phyloP scores from a whole-genome alignment of 1,140 invertebrate genomes.

The Ptiloglossa arizonensis region DNA sequence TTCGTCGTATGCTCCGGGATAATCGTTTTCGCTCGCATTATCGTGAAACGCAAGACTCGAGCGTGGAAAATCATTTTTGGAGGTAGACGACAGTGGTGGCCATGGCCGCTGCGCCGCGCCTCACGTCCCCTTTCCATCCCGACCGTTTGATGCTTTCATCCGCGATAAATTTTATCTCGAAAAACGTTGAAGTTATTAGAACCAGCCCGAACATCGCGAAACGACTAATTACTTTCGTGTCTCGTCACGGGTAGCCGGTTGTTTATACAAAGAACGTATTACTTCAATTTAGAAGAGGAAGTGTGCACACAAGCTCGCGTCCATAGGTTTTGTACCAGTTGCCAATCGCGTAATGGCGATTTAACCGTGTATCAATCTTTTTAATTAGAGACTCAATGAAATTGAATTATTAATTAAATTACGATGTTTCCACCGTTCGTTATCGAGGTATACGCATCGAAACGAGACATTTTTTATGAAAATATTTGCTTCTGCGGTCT shows the following conservation, averaged over 20 bases:
- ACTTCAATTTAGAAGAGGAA: constrained; percentile 21
- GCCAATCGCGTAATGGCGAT: constrained; percentile 22
- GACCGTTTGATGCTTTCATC: constrained; percentile 37
- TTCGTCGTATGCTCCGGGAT: constrained; percentile 43
- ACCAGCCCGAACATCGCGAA: constrained; percentile 9
- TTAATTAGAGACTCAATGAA: constrained; percentile 38
- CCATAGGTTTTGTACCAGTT: not conserved
- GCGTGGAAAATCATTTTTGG: constrained; percentile 53
- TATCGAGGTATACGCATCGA: constrained; percentile 20
- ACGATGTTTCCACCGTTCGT: constrained; percentile 35
- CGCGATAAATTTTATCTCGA: constrained; percentile 31
- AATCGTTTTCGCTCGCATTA: constrained; percentile 59
- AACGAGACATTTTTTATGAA: constrained; percentile 51
- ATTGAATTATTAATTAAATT: constrained; percentile 59
- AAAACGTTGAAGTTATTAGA: constrained; percentile 33
- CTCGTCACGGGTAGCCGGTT: not conserved
- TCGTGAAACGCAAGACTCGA: constrained; percentile 48
- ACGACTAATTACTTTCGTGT: constrained; percentile 50
- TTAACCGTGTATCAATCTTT: constrained; percentile 46
- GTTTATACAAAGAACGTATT: constrained; percentile 46
- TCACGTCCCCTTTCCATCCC: not conserved
- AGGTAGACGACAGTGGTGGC: not conserved
- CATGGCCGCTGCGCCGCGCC: not conserved
- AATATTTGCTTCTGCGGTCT: constrained; percentile 4
- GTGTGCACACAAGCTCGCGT: not conserved